A percentile compares a stretch with the other conserved stretches of the same genome.
Evolutionary conservation across 2,888 invertebrate species (phyloP).

Genomic region (Itoplectis maculator): DNA sequence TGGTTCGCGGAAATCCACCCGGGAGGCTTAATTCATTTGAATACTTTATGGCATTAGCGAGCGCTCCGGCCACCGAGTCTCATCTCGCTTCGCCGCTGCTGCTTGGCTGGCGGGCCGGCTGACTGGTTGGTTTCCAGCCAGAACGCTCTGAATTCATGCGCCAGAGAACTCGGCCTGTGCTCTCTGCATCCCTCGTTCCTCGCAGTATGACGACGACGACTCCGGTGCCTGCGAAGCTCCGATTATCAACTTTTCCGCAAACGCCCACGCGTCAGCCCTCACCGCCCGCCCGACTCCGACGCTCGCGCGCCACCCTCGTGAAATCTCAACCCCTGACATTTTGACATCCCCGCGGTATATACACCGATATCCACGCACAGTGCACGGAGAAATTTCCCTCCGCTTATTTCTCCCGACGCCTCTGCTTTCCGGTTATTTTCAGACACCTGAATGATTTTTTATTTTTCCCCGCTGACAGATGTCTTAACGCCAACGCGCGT

Average conservation of each 20-base stretch:
- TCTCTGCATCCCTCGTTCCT: conserved; percentile 28
- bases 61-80: conserved; percentile 20
- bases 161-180: background rate
- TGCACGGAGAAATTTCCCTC: background rate
- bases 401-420: background rate
- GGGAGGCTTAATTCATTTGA: conserved; percentile 63
- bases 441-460: background rate
- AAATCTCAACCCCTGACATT: conserved; percentile 29
- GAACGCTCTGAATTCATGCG: conserved; percentile 44
- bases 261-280: conserved; percentile 37
- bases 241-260: conserved; percentile 55
- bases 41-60: conserved; percentile 59
- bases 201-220: background rate
- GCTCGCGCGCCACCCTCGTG: conserved; percentile 13
- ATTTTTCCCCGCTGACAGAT: background rate
- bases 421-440: background rate
- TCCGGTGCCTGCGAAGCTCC: conserved; percentile 40
- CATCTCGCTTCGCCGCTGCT: conserved; percentile 32
- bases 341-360: conserved; percentile 2
- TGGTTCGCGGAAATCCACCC: conserved; percentile 47
- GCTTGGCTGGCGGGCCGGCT: conserved; percentile 48
- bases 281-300: background rate
- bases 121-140: conserved; percentile 54
- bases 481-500: background rate
- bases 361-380: conserved; percentile 9